Evolutionary conservation across 2,113 vertebrate genomes (phyloP).

Genomic region (Grammomys dolichurus): DNA sequence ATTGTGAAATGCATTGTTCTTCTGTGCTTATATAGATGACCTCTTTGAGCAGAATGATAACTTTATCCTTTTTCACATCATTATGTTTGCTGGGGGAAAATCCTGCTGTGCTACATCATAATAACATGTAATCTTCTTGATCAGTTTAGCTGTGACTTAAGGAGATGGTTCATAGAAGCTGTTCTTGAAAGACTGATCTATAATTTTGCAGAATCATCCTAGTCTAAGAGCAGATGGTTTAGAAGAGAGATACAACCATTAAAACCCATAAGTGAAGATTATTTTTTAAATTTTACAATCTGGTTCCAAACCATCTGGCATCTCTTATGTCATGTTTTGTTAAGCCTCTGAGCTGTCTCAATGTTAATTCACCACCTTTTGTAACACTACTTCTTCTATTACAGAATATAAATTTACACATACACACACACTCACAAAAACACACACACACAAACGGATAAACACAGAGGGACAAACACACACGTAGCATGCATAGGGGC

Average conservation of each 20-base stretch:
- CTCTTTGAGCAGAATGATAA: conserved; percentile 85
- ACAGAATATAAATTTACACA: background rate
- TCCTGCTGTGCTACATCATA: conserved; percentile 88
- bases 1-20: conserved; percentile 82
- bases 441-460: background rate
- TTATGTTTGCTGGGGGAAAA: conserved; percentile 87
- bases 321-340: conserved; percentile 84
- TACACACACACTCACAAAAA: background rate
- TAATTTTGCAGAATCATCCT: conserved; percentile 89
- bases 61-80: conserved; percentile 88
- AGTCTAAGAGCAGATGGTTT: conserved; percentile 89
- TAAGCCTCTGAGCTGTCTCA: conserved; percentile 82
- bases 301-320: conserved; percentile 86
- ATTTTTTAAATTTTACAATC: conserved; percentile 89
- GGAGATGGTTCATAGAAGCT: conserved; percentile 86
- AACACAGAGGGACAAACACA: background rate
- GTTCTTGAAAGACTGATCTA: conserved; percentile 88
- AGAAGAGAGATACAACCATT: conserved; percentile 86
- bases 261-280: conserved; percentile 91
- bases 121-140: conserved; percentile 90
- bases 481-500: background rate
- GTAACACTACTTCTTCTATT: background rate
- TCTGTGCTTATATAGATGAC: conserved; percentile 81
- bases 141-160: conserved; percentile 90
- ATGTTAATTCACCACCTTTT: conserved; percentile 44